These are phyloP conservation scores for Hypanus sabinus DNA, from an alignment of 2,113 vertebrate genomes.

Conservation along the genomic window DNA sequence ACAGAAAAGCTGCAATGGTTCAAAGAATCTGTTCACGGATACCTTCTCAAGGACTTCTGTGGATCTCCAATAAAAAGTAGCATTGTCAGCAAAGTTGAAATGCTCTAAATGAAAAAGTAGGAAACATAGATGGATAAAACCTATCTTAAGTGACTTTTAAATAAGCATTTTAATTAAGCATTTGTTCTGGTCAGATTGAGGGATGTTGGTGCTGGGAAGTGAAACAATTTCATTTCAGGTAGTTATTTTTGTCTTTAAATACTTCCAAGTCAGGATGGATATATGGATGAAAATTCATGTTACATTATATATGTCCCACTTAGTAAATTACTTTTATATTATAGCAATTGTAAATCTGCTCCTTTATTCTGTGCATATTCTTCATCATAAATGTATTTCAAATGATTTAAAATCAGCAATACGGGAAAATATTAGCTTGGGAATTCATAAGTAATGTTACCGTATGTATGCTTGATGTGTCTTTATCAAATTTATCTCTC, in stretches of 20 bases:
- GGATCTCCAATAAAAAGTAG: too few relatives aligned
- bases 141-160: background rate
- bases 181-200: background rate
- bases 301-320: slow-evolving; percentile 21
- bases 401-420: slow-evolving; percentile 4
- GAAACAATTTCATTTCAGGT: background rate
- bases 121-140: too few relatives aligned
- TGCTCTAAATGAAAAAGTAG: too few relatives aligned
- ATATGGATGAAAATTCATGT: background rate
- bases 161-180: background rate
- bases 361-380: background rate
- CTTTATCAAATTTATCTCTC: slow-evolving; percentile 3
- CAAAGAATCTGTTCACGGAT: too few relatives aligned
- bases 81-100: too few relatives aligned
- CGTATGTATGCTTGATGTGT: background rate
- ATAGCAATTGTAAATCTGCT: background rate
- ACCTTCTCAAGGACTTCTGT: too few relatives aligned
- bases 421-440: slow-evolving; percentile 15
- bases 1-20: too few relatives aligned
- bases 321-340: slow-evolving; percentile 6
- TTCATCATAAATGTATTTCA: background rate
- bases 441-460: background rate
- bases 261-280: background rate
- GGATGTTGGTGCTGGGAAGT: background rate
- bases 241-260: background rate